Conservation (phyloP, 2,113 vertebrate genomes). For the Pavo muticus region DNA sequence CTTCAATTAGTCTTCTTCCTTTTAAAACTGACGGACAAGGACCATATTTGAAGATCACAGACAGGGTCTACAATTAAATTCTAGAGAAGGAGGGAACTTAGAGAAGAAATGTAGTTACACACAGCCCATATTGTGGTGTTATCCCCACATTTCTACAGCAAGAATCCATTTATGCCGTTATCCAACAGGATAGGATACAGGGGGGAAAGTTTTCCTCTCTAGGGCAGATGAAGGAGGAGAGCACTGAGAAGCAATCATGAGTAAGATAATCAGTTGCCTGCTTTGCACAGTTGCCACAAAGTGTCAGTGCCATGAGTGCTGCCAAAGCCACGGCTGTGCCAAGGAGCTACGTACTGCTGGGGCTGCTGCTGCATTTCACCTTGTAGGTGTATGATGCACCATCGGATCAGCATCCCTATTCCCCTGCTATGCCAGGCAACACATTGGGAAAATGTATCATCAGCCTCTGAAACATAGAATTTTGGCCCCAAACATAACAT, state of each 20-base stretch:
- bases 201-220: constrained; percentile 7
- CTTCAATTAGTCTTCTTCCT: neutral
- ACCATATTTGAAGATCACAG: neutral
- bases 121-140: neutral
- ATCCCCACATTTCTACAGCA: neutral
- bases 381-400: neutral
- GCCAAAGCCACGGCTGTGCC: constrained; percentile 30
- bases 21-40: neutral
- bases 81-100: neutral
- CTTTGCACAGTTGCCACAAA: constrained; percentile 58
- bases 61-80: neutral
- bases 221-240: constrained; percentile 45
- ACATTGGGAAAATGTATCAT: neutral
- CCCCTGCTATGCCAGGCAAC: neutral
- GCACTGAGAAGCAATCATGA: constrained; percentile 17
- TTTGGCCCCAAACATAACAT: neutral
- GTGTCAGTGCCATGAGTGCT: neutral
- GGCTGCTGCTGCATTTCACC: neutral
- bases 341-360: neutral
- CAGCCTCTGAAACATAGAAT: neutral
- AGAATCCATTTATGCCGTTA: neutral
- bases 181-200: neutral
- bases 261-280: constrained; percentile 44
- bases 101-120: neutral
- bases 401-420: neutral